Conservation (phyloP, 2,888 invertebrate genomes). For the Subacronicta megacephala region DNA sequence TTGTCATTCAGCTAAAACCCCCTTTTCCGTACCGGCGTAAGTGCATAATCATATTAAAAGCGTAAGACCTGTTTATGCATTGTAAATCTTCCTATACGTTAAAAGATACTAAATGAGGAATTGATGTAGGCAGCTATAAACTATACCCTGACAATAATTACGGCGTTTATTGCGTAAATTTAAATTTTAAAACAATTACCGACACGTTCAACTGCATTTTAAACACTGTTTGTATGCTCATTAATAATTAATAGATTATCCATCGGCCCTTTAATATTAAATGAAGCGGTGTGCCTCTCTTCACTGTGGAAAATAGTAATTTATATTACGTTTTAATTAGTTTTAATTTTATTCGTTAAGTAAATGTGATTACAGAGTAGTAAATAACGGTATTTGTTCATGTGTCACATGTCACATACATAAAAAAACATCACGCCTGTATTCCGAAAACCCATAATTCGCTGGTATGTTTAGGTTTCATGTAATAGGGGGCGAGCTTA, state of each 20-base stretch:
- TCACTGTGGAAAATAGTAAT: too few species aligned
- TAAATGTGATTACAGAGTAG: constrained; percentile 11
- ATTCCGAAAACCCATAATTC: too few species aligned
- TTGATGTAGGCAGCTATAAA: constrained; percentile 10
- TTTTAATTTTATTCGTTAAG: too few species aligned
- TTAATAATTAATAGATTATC: constrained; percentile 35
- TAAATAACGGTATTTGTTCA: neutral
- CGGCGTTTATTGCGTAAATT: constrained; percentile 16
- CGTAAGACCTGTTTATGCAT: neutral
- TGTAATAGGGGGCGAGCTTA: too few species aligned
- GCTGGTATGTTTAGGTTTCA: too few species aligned
- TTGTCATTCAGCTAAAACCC: neutral
- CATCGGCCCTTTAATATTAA: constrained; percentile 3
- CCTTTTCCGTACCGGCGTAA: too few species aligned
- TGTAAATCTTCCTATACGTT: constrained; percentile 2
- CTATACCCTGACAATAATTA: constrained; percentile 11
- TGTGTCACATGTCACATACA: too few species aligned
- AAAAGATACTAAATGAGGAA: constrained; percentile 6
- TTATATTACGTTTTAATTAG: constrained; percentile 19
- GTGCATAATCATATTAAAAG: neutral
- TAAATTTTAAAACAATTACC: constrained; percentile 35
- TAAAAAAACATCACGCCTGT: too few species aligned
- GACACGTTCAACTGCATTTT: constrained; percentile 22
- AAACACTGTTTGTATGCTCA: constrained; percentile 12
- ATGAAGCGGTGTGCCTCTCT: neutral